Evolutionary conservation across 2,797 vertebrate species (phyloP), one percentile per base, ranked within the genome.

Genomic region (Acanthornis magna): DNA sequence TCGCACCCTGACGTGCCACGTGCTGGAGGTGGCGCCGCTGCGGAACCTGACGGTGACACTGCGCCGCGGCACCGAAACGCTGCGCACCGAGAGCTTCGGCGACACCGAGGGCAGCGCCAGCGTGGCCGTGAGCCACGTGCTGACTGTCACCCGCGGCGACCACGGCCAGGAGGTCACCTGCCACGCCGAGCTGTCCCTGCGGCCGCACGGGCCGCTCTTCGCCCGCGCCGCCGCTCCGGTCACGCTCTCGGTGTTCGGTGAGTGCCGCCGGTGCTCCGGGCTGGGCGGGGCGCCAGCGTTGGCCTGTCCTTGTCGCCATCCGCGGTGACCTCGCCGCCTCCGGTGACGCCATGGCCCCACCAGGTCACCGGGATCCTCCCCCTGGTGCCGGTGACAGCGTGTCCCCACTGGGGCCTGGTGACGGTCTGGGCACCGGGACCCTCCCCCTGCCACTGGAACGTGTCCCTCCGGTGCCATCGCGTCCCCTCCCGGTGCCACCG

Each of bases 121-220:
- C 55, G 93, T 91, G 48, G 57, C 81, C 19, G 76, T 94, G 21
- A 32, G 32, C 0, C 93, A 94, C 76, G 10, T 45, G 34, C 81
- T 94, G 45, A 89, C 75, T 9, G 85, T 2, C 55, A 19, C 55
- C 21, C 89, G 66, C 4, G 87, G 66, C 0, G 93, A 95, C 88
- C 79, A 95, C 29, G 91, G 93, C 1, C 93, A 95, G 79, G n/a
- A 63, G 0, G 79, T 95, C 29, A 73, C 87, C 1, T 95, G 91
- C 45, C 93, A 95, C 23, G 88, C 91, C 13, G 93, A 95, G 88
- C 93, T 95, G 29, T 93, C 93, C 10, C 93, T 95, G n/a, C 8
- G 88, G 7, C 93, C 93, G 0, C 91, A 93, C 25, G 93, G 91
- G 42, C 93, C 93, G 1, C 93, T 93, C 40, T 95, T 95, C 5